A percentile compares a stretch with the other conserved stretches of the same genome.
These are phyloP conservation scores for Sinosuthora webbiana DNA, from an alignment of 2,113 vertebrate species.

Conservation along the genomic window DNA sequence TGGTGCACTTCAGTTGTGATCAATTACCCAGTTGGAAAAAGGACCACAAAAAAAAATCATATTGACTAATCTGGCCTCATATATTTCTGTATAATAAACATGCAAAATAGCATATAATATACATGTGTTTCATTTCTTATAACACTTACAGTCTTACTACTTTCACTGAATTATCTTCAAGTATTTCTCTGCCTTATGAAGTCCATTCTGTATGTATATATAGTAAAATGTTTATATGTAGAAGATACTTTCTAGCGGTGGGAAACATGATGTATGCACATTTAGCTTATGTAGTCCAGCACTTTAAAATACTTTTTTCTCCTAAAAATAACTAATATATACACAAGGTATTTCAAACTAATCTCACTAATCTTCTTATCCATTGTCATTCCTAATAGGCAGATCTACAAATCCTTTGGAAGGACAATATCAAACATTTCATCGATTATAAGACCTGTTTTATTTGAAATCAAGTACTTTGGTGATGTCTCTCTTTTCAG, in stretches of 20 bases:
- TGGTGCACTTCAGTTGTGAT: background rate
- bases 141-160: background rate
- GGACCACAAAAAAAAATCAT: background rate
- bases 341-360: background rate
- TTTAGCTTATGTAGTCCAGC: background rate
- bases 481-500: background rate
- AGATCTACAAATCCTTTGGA: background rate
- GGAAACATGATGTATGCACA: accelerated
- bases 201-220: background rate
- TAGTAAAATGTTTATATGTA: background rate
- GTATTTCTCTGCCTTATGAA: background rate
- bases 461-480: background rate
- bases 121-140: background rate
- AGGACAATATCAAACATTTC: background rate
- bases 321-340: background rate
- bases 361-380: background rate
- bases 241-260: background rate
- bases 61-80: background rate
- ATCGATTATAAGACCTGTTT: background rate
- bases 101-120: background rate
- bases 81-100: background rate
- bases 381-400: background rate
- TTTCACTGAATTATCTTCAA: background rate
- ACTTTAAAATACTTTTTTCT: background rate
- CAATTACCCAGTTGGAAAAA: background rate